Base-by-base conservation (phyloP, 2,113 vertebrate species). In the Pipra filicauda region DNA sequence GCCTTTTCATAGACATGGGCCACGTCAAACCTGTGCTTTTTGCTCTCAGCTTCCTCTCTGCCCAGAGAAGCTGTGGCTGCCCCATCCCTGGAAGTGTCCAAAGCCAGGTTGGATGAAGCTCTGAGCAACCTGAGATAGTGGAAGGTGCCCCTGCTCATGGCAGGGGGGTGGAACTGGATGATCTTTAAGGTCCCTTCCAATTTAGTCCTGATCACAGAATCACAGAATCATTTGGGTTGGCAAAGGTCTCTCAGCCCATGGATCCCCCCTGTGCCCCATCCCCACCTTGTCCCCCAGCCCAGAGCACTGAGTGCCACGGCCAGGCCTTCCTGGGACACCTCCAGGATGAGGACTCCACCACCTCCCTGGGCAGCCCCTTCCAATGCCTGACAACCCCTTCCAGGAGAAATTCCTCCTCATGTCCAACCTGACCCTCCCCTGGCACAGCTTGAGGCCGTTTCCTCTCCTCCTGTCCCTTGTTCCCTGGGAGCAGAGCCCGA, bases 211-310 rank as follows among this genome's bases (percentile, higher is more conserved):
- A 39, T 9, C 26, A 27, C 3, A 46, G 37, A 67, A 39, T 65
- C 41, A 6, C 30, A 22, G 64, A 7, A 44, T 28, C 2, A 37
- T 20, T 52, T 1, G 33, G 9, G 15, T 1, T 44, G 31, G 59
- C 12, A 58, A 15, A 79, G 24, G 1, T 0, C 19, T 62, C n/a
- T 39, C 7, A 71, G 23, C 6, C 16, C 33, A 31, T 8, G 6
- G 33, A 85, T 2, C 19, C 61, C 1, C 22, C 11, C 44, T 44
- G 43, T 65, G 51, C 26, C 33, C 14, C 0, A 12, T 58, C 1
- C 17, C 69, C 86, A 66, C 37, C 52, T 28, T 58, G 69, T 80
- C 31, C 11, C 35, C 85, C 75, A 87, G 22, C 64, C 64, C 73
- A 86, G 73, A 86, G 64, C 84, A 0, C 66, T 65, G 7, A 88